Percentiles rank a stretch among this genome's conserved stretches.
Conservation (phyloP, 2,888 invertebrate genomes). For the Beris morrisii region DNA sequence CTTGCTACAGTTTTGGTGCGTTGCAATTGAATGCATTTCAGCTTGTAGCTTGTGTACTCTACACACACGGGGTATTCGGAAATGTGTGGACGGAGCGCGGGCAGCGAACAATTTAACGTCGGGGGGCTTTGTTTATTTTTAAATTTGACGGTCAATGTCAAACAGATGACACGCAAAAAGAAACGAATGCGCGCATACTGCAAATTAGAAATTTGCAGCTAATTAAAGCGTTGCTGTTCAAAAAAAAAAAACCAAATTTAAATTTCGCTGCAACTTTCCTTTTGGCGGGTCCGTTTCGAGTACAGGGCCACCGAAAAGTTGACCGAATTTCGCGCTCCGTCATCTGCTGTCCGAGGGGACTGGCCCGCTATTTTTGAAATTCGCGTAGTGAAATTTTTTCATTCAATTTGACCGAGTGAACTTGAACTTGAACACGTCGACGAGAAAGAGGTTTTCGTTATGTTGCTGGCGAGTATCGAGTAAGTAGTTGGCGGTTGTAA, state of each 20-base stretch:
- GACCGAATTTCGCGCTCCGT: too few relatives aligned
- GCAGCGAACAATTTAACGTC: conserved; percentile 3
- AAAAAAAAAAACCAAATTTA: conserved; percentile 1
- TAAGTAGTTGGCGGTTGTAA: too few relatives aligned
- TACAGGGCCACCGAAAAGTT: too few relatives aligned
- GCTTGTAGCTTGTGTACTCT: not conserved
- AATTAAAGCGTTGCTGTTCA: not conserved
- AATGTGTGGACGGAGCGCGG: not conserved
- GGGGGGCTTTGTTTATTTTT: conserved; percentile 20
- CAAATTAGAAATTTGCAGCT: conserved; percentile 18
- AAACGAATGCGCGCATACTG: conserved; percentile 16
- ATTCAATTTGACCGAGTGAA: too few relatives aligned
- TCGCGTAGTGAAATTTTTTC: too few relatives aligned
- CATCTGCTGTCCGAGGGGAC: too few relatives aligned
- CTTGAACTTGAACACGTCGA: too few relatives aligned
- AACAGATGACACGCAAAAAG: conserved; percentile 31
- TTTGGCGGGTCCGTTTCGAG: not conserved
- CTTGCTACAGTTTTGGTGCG: conserved; percentile 1
- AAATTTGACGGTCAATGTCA: conserved; percentile 30
- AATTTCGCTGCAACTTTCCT: not conserved
- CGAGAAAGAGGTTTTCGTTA: too few relatives aligned
- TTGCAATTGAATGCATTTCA: conserved; percentile 25
- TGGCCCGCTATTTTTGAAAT: too few relatives aligned
- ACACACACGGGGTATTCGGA: too few relatives aligned
- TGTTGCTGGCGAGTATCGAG: too few relatives aligned